These are phyloP conservation scores for Crossaster papposus DNA, from an alignment of 53 echinoderm and acorn worm species.

Conservation along the genomic window DNA sequence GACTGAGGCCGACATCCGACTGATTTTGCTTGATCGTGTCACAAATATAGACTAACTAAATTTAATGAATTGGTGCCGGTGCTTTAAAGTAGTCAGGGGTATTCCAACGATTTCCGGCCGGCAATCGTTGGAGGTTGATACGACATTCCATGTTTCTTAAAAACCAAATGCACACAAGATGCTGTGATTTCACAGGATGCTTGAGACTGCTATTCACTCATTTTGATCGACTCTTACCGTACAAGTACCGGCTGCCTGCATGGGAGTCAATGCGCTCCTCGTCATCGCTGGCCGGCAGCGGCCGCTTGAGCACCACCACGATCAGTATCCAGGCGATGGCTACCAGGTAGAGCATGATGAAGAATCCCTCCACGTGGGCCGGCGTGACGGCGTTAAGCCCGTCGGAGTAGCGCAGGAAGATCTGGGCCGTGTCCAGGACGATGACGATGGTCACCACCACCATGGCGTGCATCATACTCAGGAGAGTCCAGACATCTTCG, in stretches of 20 bases:
- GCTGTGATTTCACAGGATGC: too few species aligned
- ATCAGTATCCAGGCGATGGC: slow-evolving; percentile 89
- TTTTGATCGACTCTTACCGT: slow-evolving; percentile 65
- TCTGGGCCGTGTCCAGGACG: slow-evolving; percentile 87
- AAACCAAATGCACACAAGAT: too few species aligned
- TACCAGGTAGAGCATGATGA: slow-evolving; percentile 81
- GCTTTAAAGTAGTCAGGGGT: too few species aligned
- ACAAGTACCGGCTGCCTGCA: slow-evolving; percentile 82
- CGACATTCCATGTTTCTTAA: too few species aligned
- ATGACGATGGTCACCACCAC: slow-evolving; percentile 88
- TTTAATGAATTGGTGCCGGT: too few species aligned
- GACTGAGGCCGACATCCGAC: too few species aligned
- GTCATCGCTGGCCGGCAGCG: slow-evolving; percentile 85
- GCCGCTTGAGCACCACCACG: slow-evolving; percentile 82
- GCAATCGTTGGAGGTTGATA: too few species aligned
- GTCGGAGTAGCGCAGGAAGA: slow-evolving; percentile 81
- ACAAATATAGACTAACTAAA: too few species aligned
- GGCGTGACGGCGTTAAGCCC: slow-evolving; percentile 73
- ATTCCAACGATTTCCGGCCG: too few species aligned
- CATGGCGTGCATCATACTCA: slow-evolving; percentile 84
- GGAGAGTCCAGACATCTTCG: slow-evolving; percentile 93
- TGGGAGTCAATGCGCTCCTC: slow-evolving; percentile 74
- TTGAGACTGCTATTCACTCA: too few species aligned
- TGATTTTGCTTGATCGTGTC: too few species aligned
- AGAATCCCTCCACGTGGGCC: slow-evolving; percentile 85